Percentiles rank a stretch among this genome's conserved stretches.
Conservation (phyloP, 1,140 invertebrate genomes). For the Camponotus vicinus region DNA sequence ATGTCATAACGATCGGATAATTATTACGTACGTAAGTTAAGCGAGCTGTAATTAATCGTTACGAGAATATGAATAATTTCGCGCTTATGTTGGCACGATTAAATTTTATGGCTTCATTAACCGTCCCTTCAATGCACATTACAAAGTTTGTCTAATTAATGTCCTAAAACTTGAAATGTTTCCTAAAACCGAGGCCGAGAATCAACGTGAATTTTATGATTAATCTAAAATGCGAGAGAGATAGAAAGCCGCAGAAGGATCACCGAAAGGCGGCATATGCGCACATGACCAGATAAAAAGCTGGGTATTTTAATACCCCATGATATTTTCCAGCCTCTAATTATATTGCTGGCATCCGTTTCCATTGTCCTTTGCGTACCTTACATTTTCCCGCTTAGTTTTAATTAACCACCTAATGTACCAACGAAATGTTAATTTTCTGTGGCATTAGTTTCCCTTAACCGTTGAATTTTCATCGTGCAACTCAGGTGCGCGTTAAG, state of each 20-base stretch:
- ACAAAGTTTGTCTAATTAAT: slow-evolving; percentile 9
- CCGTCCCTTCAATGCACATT: background rate
- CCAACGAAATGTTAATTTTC: slow-evolving; percentile 7
- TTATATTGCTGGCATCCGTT: background rate
- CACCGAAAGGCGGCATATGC: background rate
- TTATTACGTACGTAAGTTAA: slow-evolving; percentile 4
- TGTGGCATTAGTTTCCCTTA: background rate
- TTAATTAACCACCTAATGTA: slow-evolving; percentile 5
- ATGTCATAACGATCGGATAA: slow-evolving; percentile 33
- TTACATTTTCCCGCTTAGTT: background rate
- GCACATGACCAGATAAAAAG: background rate
- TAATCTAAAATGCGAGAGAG: background rate
- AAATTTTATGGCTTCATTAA: slow-evolving; percentile 8
- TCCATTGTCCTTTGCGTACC: background rate
- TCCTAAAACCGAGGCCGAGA: background rate
- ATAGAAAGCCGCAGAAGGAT: background rate
- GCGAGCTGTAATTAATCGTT: slow-evolving; percentile 18
- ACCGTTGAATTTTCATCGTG: slow-evolving; percentile 4
- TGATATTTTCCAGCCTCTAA: background rate
- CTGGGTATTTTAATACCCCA: background rate
- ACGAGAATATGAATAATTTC: slow-evolving; percentile 39
- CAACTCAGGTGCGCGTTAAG: background rate
- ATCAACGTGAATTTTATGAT: background rate
- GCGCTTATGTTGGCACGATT: slow-evolving; percentile 25
- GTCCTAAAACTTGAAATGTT: background rate